Conservation (phyloP, 1,140 invertebrate species). For the Drosophila sechellia region DNA sequence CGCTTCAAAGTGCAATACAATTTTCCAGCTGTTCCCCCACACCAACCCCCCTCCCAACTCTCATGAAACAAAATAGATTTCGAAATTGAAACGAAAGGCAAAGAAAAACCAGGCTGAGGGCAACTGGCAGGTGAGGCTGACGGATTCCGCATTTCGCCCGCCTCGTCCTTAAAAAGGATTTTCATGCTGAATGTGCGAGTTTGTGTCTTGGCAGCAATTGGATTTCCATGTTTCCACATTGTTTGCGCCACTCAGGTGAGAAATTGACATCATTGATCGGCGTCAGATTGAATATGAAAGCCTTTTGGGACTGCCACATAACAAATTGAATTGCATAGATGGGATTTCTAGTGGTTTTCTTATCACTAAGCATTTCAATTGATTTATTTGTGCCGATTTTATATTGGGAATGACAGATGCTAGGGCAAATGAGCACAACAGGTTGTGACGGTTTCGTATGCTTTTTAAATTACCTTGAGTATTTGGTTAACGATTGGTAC, state of each 20-base stretch:
- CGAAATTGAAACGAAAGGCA: constrained; percentile 55
- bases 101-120: constrained; percentile 20
- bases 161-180: constrained; percentile 47
- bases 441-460: constrained; percentile 2
- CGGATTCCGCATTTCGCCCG: constrained; percentile 8
- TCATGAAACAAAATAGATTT: constrained; percentile 39
- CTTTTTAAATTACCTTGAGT: background rate
- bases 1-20: constrained; percentile 50
- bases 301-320: constrained; percentile 34
- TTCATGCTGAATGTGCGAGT: constrained; percentile 50
- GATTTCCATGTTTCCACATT: constrained; percentile 48
- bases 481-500: background rate
- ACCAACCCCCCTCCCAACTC: background rate
- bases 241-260: constrained; percentile 46
- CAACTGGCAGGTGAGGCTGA: constrained; percentile 36
- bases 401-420: constrained; percentile 18
- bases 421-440: constrained; percentile 17
- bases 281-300: constrained; percentile 49
- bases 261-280: constrained; percentile 67
- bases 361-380: constrained; percentile 23
- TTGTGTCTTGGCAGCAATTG: constrained; percentile 48
- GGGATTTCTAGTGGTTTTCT: constrained; percentile 34
- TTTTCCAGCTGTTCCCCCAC: constrained; percentile 10
- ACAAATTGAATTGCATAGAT: constrained; percentile 48
- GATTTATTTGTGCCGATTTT: constrained; percentile 1